phyloP scores from a whole-genome alignment of 2,797 vertebrate species.

The Trachurus trachurus region DNA sequence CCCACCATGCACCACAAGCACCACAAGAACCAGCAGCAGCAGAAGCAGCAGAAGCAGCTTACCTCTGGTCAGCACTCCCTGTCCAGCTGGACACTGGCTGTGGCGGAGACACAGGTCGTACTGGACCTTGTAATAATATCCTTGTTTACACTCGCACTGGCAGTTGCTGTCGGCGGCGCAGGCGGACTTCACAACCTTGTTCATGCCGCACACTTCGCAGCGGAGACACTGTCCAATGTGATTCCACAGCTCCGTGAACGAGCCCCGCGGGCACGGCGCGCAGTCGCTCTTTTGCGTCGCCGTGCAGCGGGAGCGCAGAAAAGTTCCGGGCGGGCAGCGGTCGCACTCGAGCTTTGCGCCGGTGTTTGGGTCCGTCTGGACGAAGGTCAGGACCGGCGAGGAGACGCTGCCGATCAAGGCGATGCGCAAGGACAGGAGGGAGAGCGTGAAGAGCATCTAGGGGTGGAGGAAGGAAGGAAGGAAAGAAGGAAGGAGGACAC shows the following conservation, averaged over 20 bases:
- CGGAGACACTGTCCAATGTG: conserved; percentile 74
- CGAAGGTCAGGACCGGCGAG: conserved; percentile 32
- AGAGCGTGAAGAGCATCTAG: not conserved
- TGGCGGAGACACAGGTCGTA: conserved; percentile 66
- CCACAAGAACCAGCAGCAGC: too few relatives aligned
- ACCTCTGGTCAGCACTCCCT: conserved; percentile 70
- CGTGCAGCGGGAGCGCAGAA: conserved; percentile 67
- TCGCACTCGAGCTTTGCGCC: conserved; percentile 61
- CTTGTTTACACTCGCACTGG: conserved; percentile 73
- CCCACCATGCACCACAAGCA: too few relatives aligned
- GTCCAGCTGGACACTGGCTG: conserved; percentile 67
- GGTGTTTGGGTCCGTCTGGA: conserved; percentile 30
- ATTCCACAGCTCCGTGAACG: conserved; percentile 83
- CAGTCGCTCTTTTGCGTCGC: conserved; percentile 54
- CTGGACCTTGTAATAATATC: conserved; percentile 47
- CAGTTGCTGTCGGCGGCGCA: conserved; percentile 65
- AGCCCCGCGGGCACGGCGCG: conserved; percentile 60
- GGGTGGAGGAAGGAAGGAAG: too few relatives aligned
- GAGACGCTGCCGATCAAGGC: accelerated
- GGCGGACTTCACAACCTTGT: conserved; percentile 53
- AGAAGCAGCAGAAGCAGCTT: not conserved
- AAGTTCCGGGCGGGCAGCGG: conserved; percentile 69
- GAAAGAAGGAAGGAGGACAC: not conserved
- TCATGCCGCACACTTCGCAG: conserved; percentile 69
- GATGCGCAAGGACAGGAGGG: not conserved